Evolutionary conservation across 2,797 vertebrate species (phyloP).

Genomic region (Galagoides demidoff): DNA sequence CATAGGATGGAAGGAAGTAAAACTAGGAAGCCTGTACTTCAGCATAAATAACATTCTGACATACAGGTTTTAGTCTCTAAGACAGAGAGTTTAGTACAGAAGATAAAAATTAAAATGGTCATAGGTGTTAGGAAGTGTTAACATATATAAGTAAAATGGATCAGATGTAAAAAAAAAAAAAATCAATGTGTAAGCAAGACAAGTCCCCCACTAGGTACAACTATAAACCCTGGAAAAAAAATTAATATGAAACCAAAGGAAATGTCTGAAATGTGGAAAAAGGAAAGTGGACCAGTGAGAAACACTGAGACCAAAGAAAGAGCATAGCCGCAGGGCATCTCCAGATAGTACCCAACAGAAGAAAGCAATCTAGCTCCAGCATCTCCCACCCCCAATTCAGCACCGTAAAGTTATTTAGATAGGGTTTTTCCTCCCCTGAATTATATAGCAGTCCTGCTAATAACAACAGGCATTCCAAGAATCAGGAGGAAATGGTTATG

Average conservation of each 20-base stretch:
- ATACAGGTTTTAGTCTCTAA: neutral
- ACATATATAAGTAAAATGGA: neutral
- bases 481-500: neutral
- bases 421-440: neutral
- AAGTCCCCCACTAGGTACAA: neutral
- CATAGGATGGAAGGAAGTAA: neutral
- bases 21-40: neutral
- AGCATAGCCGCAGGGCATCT: neutral
- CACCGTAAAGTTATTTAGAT: neutral
- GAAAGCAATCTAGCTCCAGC: neutral
- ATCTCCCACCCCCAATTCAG: neutral
- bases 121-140: neutral
- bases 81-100: neutral
- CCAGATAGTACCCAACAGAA: neutral
- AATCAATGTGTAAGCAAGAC: neutral
- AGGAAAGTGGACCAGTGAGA: neutral
- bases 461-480: neutral
- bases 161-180: neutral
- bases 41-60: neutral
- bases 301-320: neutral
- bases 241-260: slow-evolving; percentile 8
- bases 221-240: neutral
- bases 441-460: neutral
- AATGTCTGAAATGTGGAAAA: neutral
- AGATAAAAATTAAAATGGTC: neutral